These are phyloP conservation scores for Antheraea assamensis DNA, from an alignment of 2,888 invertebrate genomes.

Conservation along the genomic window DNA sequence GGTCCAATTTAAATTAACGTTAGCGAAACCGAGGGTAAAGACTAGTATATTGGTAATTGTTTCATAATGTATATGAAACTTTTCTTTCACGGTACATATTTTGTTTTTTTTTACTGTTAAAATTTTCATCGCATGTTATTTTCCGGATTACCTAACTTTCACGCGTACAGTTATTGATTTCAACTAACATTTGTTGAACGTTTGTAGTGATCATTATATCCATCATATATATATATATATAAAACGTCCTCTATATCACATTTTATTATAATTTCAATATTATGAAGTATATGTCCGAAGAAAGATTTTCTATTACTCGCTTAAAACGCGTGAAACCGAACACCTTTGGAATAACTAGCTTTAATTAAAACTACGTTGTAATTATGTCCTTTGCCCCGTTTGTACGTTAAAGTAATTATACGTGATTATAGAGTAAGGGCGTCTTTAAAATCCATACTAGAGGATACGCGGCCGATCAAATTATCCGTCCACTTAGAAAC, in stretches of 20 bases:
- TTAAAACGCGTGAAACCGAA: conserved; percentile 70
- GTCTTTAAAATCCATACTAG: conserved; percentile 64
- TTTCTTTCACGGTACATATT: no score
- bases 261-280: background rate
- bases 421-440: conserved; percentile 65
- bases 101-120: no score
- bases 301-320: conserved; percentile 51
- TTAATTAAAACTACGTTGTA: conserved; percentile 70
- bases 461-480: conserved; percentile 56
- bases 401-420: conserved; percentile 67
- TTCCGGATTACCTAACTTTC: no score
- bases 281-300: conserved; percentile 32
- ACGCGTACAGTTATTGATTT: background rate
- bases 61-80: no score
- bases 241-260: background rate
- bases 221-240: background rate
- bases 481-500: conserved; percentile 51
- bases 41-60: no score
- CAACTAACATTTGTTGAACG: background rate
- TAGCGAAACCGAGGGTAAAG: no score
- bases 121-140: no score
- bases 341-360: conserved; percentile 72
- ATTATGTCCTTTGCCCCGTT: conserved; percentile 79
- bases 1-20: no score
- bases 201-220: background rate